Conservation (phyloP, 2,888 invertebrate species). For the Cremastinae sp. region DNA sequence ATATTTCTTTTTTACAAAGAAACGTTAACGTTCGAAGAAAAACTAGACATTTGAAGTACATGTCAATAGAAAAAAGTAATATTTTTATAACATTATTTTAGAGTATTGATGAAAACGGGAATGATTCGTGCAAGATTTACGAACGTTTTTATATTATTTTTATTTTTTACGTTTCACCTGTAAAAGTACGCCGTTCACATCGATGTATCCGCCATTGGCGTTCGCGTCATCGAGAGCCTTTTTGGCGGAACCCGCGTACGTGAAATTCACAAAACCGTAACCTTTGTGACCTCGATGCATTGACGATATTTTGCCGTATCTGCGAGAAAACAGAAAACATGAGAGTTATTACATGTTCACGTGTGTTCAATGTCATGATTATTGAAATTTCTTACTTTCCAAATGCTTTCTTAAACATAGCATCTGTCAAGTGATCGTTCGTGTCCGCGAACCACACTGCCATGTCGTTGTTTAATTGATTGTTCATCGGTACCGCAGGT, state of each 20-base stretch:
- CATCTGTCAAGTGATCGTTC: slow-evolving; percentile 26
- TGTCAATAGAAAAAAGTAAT: slow-evolving; percentile 34
- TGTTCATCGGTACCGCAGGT: neutral
- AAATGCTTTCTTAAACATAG: slow-evolving; percentile 48
- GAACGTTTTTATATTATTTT: neutral
- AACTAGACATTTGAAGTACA: slow-evolving; percentile 1
- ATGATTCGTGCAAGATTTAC: slow-evolving; percentile 7
- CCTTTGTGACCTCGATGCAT: slow-evolving; percentile 12
- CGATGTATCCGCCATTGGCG: slow-evolving; percentile 31
- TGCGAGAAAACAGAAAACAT: slow-evolving; percentile 28
- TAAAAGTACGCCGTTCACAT: slow-evolving; percentile 39
- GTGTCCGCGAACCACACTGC: slow-evolving; percentile 59
- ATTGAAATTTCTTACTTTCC: slow-evolving; percentile 38
- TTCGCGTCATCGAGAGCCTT: slow-evolving; percentile 50
- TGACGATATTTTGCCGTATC: slow-evolving; percentile 57
- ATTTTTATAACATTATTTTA: slow-evolving; percentile 22
- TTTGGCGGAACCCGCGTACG: slow-evolving; percentile 21
- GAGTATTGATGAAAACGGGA: neutral
- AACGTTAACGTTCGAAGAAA: neutral
- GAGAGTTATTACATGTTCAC: neutral
- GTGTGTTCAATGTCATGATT: neutral
- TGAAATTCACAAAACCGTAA: slow-evolving; percentile 61
- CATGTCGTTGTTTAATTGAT: slow-evolving; percentile 41
- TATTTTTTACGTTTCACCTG: slow-evolving; percentile 28
- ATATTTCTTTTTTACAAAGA: no score